phyloP scores from a whole-genome alignment of 1,140 invertebrate species.

The Drosophila grimshawi region DNA sequence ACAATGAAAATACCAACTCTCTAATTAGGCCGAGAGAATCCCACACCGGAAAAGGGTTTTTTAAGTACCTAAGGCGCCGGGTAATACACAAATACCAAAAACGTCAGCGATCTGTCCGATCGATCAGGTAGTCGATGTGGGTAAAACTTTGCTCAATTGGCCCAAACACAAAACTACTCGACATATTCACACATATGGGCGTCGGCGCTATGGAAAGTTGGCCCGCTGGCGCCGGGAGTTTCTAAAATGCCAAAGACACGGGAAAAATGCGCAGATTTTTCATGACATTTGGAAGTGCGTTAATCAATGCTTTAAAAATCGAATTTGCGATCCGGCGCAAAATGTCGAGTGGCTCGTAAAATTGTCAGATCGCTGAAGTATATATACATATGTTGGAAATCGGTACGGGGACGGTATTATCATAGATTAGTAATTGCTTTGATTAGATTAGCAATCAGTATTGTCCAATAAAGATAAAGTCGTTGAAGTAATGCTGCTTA shows the following conservation, averaged over 20 bases:
- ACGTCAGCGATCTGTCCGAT: neutral
- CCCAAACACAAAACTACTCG: neutral
- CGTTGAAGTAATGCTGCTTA: conserved; percentile 37
- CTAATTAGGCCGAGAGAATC: conserved; percentile 77
- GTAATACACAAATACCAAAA: conserved; percentile 50
- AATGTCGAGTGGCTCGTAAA: conserved; percentile 60
- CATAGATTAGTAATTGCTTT: conserved; percentile 22
- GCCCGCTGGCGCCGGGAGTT: conserved; percentile 63
- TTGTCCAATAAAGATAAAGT: conserved; percentile 66
- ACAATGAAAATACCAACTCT: conserved; percentile 79
- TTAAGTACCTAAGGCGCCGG: conserved; percentile 76
- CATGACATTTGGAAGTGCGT: conserved; percentile 52
- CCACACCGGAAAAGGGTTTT: conserved; percentile 79
- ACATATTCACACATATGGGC: conserved; percentile 58
- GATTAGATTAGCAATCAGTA: conserved; percentile 71
- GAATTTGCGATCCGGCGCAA: conserved; percentile 17
- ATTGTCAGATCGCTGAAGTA: conserved; percentile 29
- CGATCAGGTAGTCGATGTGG: conserved; percentile 53
- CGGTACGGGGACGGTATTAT: conserved; percentile 1
- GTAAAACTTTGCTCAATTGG: conserved; percentile 67
- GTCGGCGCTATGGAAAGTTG: conserved; percentile 55
- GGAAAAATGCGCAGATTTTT: conserved; percentile 71
- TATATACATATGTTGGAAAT: conserved; percentile 5
- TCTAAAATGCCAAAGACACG: conserved; percentile 47
- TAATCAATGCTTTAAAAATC: conserved; percentile 44